A percentile compares a stretch with the other conserved stretches of the same genome.
These are phyloP conservation scores for Palloptera scutellata DNA, from an alignment of 2,888 invertebrate species.

Conservation along the genomic window DNA sequence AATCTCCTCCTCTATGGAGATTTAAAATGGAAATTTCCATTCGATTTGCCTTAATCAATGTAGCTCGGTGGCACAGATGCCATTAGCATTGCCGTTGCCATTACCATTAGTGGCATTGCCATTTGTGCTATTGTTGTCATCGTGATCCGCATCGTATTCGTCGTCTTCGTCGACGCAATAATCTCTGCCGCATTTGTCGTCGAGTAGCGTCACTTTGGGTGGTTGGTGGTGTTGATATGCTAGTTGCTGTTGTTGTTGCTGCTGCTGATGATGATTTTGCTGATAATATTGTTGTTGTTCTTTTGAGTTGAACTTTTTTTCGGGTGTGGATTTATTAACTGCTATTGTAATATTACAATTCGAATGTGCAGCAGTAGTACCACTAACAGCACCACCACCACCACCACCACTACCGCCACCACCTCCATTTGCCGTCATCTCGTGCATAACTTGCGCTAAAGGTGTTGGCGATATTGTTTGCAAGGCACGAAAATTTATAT, in stretches of 20 bases:
- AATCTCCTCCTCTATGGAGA: not conserved
- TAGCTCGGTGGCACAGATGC: constrained; percentile 43
- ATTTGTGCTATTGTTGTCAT: constrained; percentile 32
- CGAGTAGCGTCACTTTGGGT: constrained; percentile 53
- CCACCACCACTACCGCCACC: constrained; percentile 15
- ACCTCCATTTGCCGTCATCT: constrained; percentile 30
- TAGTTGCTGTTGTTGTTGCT: constrained; percentile 45
- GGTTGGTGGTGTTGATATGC: constrained; percentile 40
- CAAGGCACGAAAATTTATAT: constrained; percentile 46
- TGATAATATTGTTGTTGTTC: constrained; percentile 38
- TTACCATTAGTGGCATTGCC: constrained; percentile 36
- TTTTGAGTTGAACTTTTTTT: constrained; percentile 35
- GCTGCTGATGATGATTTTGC: constrained; percentile 31
- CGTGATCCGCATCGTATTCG: constrained; percentile 37
- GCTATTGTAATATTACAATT: constrained; percentile 42
- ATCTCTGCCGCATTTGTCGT: constrained; percentile 50
- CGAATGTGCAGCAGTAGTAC: not conserved
- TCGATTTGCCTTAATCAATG: constrained; percentile 48
- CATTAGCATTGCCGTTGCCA: constrained; percentile 17
- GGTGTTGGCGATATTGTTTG: constrained; percentile 41
- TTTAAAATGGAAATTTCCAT: constrained; percentile 47
- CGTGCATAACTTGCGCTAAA: constrained; percentile 37
- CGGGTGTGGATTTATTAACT: constrained; percentile 41
- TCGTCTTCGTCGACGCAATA: constrained; percentile 47
- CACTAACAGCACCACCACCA: constrained; percentile 2